Evolutionary conservation across 1,140 invertebrate species (phyloP).

Genomic region (Triops cancriformis): DNA sequence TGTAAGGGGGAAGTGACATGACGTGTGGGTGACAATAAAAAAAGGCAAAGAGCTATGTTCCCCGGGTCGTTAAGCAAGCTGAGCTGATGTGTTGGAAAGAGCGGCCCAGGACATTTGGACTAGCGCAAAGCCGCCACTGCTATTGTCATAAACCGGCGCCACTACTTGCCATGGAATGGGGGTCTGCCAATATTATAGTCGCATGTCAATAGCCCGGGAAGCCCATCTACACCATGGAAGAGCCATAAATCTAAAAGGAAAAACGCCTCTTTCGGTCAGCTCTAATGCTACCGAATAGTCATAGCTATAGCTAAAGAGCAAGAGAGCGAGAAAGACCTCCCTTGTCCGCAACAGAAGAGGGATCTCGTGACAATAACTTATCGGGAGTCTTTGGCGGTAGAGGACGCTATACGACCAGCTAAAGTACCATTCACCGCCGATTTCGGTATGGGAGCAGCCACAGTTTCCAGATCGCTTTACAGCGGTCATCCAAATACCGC

Average conservation of each 20-base stretch:
- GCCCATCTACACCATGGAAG: neutral
- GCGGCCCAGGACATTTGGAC: neutral
- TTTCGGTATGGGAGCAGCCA: neutral
- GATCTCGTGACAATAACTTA: neutral
- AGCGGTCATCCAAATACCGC: constrained; percentile 12
- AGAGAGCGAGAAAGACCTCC: neutral
- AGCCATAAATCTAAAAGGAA: neutral
- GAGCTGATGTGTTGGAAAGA: neutral
- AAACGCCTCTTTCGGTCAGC: neutral
- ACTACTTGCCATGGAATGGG: neutral
- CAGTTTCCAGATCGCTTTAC: neutral
- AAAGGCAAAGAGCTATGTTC: neutral
- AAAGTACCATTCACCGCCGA: constrained; percentile 3
- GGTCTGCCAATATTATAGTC: constrained; percentile 6
- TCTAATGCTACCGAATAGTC: constrained; percentile 3
- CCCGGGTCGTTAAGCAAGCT: constrained; percentile 6
- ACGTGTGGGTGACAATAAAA: constrained; percentile 5
- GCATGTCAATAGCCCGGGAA: constrained; percentile 12
- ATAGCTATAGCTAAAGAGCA: neutral
- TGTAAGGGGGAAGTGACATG: neutral
- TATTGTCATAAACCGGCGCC: constrained; percentile 8
- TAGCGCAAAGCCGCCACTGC: neutral
- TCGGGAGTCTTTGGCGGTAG: neutral
- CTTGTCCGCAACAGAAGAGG: neutral
- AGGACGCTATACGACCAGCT: neutral